Percentiles rank a stretch among this genome's conserved stretches.
Evolutionary conservation across 2,888 invertebrate species (phyloP).

Genomic region (Drosophila ezoana): DNA sequence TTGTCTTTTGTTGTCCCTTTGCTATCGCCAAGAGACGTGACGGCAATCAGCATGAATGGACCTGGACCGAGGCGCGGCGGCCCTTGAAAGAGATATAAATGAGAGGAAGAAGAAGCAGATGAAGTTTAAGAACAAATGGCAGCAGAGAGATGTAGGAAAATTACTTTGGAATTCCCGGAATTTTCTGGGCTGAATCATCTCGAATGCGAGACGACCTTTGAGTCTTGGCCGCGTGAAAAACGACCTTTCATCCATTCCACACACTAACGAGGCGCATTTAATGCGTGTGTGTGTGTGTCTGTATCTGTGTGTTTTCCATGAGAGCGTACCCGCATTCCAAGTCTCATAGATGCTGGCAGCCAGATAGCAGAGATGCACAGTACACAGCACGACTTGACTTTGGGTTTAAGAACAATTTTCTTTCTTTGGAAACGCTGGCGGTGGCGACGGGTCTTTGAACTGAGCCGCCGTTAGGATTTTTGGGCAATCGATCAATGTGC

Average conservation of each 20-base stretch:
- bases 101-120: constrained; percentile 28
- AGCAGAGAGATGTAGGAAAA: constrained; percentile 57
- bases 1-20: constrained; percentile 50
- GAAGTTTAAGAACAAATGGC: constrained; percentile 36
- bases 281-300: constrained; percentile 32
- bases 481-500: constrained; percentile 74
- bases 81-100: constrained; percentile 52
- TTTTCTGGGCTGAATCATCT: constrained; percentile 74
- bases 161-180: constrained; percentile 76
- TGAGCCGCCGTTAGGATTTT: constrained; percentile 73
- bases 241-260: constrained; percentile 76
- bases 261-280: constrained; percentile 74
- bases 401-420: constrained; percentile 72
- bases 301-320: constrained; percentile 48
- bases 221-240: constrained; percentile 75
- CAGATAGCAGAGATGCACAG: constrained; percentile 56
- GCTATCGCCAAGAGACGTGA: constrained; percentile 69
- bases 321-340: constrained; percentile 72
- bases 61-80: constrained; percentile 55
- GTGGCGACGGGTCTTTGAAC: constrained; percentile 66
- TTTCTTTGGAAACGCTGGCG: constrained; percentile 49
- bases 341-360: constrained; percentile 61
- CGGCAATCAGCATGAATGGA: constrained; percentile 74
- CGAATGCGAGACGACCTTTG: constrained; percentile 67
- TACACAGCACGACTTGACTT: constrained; percentile 73